Conservation (phyloP, 2,113 vertebrate species). For the Gallinago media region DNA sequence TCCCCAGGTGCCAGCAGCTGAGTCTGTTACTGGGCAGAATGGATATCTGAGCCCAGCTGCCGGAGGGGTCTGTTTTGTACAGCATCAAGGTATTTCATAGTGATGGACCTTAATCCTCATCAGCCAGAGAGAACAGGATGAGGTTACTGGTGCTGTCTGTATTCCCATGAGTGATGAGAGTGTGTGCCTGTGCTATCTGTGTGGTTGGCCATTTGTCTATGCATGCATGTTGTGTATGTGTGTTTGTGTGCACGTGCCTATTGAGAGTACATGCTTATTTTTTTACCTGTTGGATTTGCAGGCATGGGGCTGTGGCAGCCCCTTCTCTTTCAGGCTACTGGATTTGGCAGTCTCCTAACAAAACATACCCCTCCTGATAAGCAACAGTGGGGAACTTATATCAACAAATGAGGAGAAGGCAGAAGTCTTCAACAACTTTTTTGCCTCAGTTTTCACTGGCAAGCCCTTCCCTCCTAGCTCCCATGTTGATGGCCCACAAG, state of each 20-base stretch:
- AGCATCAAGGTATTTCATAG: not conserved
- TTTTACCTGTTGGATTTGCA: not conserved
- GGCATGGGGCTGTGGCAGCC: not conserved
- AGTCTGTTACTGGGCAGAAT: not conserved
- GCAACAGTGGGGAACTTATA: too few relatives aligned
- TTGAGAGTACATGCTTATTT: not conserved
- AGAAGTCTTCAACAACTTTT: too few relatives aligned
- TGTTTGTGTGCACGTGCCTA: not conserved
- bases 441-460: too few relatives aligned
- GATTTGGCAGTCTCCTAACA: not conserved
- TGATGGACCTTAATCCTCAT: not conserved
- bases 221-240: not conserved
- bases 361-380: too few relatives aligned
- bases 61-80: not conserved
- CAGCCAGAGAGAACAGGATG: not conserved
- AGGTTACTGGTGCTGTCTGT: too few relatives aligned
- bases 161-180: not conserved
- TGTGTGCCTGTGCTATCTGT: not conserved
- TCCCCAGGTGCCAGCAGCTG: not conserved
- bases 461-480: too few relatives aligned
- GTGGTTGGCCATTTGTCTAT: not conserved
- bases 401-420: too few relatives aligned
- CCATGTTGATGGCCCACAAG: too few relatives aligned
- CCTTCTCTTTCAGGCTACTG: not conserved
- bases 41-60: not conserved